Evolutionary conservation across 2,113 vertebrate genomes (phyloP), one percentile per base, ranked within the genome.

Genomic region (Scophthalmus maximus): DNA sequence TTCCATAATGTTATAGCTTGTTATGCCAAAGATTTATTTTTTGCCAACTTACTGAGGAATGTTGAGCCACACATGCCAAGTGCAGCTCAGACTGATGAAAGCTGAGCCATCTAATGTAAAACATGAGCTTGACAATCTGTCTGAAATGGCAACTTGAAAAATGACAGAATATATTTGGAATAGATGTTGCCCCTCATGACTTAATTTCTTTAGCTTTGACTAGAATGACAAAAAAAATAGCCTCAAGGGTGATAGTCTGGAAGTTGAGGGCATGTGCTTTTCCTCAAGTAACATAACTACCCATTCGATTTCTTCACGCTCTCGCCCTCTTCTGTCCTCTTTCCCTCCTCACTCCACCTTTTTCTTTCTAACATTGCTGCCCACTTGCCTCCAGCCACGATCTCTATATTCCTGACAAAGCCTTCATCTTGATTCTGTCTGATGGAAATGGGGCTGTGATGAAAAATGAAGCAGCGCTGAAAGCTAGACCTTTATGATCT

Each of bases 401-500:
- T 74, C 27, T 46, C 38, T 38, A 20, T 50, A 46, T 25, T 74
- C 53, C 70, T 67, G 69, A 77, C 68, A 81, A 57, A 79, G 29
- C 62, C 78, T 89, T 88, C 58, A 84, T 86, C 73, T 78, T 27
- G 6, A 76, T 53, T 60, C 53, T 34, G 26, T 63, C 55, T 68
- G 64, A 81, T 72, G 55, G 53, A 73, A 79, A 73, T 57, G 50
- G 23, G 27, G 22, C 15, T 4, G 50, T 56, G 80, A 76, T 59
- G 44, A 75, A 76, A 74, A 71, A 57, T 23, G 23, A 58, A 46
- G 34, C 14, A 27, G 18, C 1, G n/a, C 55, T 8, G 11, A 52
- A 68, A 79, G 51, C 49, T 51, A 53, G 67, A 82, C 67, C 40
- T 52, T 30, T n/a, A 40, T 27, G n/a, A 10, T 68, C 42, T 68